Evolutionary conservation across 2,888 invertebrate species (phyloP).

Genomic region (Sphinx pinastri): DNA sequence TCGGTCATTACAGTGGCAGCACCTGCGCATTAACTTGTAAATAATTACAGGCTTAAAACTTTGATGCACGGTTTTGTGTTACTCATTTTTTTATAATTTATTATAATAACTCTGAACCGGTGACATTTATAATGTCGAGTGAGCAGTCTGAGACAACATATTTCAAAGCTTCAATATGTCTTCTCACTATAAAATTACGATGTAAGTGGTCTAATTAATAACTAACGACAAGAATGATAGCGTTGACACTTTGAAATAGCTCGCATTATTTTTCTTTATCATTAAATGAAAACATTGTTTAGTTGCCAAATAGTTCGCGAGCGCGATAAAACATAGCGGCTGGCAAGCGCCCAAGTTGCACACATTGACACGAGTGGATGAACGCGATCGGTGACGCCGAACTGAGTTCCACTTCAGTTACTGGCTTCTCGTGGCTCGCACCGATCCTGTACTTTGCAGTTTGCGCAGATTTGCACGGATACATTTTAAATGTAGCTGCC

Average conservation of each 20-base stretch:
- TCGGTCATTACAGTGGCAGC: slow-evolving; percentile 30
- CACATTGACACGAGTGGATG: slow-evolving; percentile 73
- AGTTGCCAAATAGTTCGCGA: slow-evolving; percentile 78
- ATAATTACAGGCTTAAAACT: slow-evolving; percentile 43
- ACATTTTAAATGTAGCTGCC: slow-evolving; percentile 80
- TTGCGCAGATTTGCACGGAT: slow-evolving; percentile 74
- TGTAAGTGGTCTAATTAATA: slow-evolving; percentile 38
- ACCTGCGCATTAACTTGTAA: slow-evolving; percentile 42
- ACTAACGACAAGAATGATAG: slow-evolving; percentile 46
- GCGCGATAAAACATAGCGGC: slow-evolving; percentile 77
- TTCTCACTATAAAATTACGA: slow-evolving; percentile 29
- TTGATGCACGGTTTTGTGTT: slow-evolving; percentile 18
- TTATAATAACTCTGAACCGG: background rate
- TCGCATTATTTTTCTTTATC: slow-evolving; percentile 72
- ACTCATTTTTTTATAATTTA: slow-evolving; percentile 4
- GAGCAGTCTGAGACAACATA: background rate
- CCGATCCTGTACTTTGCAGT: slow-evolving; percentile 59
- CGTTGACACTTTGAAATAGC: slow-evolving; percentile 71
- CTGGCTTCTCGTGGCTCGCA: slow-evolving; percentile 42
- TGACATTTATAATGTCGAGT: background rate
- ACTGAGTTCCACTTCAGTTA: slow-evolving; percentile 41
- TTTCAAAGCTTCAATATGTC: slow-evolving; percentile 12
- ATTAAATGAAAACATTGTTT: slow-evolving; percentile 79
- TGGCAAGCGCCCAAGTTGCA: slow-evolving; percentile 78
- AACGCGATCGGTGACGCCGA: slow-evolving; percentile 64